Conservation (phyloP, 2,797 vertebrate genomes). For the Hylomyscus alleni region DNA sequence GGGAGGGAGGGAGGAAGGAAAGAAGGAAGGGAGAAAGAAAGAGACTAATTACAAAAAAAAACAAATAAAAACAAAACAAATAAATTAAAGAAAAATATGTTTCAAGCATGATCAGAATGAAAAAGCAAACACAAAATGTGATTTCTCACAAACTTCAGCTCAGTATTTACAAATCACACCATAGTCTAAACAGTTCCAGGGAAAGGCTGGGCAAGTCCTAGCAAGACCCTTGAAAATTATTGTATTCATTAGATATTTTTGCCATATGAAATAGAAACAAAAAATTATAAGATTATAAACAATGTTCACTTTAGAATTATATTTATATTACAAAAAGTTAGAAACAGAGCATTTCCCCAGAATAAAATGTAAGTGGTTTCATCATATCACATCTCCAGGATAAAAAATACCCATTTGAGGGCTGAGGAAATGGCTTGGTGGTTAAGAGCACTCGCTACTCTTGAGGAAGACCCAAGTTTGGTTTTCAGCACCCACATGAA, state of each 20-base stretch:
- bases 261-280: neutral
- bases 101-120: neutral
- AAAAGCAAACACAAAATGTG: neutral
- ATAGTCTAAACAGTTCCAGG: neutral
- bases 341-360: conserved; percentile 15
- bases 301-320: neutral
- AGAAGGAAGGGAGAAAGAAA: too few species aligned
- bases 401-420: conserved; percentile 15
- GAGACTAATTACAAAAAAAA: neutral
- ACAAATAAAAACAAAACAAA: neutral
- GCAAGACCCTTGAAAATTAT: conserved; percentile 21
- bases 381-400: neutral
- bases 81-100: neutral
- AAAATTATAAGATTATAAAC: neutral
- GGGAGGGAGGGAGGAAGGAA: too few species aligned
- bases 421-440: neutral
- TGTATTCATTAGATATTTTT: neutral
- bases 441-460: neutral
- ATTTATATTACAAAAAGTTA: conserved; percentile 38
- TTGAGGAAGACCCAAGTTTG: neutral
- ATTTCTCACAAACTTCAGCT: neutral
- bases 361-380: conserved; percentile 4
- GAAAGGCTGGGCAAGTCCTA: neutral
- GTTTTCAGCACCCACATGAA: neutral
- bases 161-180: neutral